Evolutionary conservation across 2,113 vertebrate genomes (phyloP).

Genomic region (Verasper variegatus): DNA sequence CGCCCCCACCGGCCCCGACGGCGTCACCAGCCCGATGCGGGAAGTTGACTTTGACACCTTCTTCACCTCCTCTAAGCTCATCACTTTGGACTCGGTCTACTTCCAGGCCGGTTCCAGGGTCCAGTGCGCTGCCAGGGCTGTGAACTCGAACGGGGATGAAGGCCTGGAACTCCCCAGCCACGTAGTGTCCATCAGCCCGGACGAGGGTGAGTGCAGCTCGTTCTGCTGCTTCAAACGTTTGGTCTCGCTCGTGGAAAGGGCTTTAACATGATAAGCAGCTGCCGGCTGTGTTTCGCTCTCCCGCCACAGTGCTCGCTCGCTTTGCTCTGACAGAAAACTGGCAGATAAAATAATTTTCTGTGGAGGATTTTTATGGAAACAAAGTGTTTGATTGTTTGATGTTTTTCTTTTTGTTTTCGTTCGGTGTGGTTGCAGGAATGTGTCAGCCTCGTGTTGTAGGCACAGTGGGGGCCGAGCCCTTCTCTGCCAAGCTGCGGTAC

Average conservation of each 20-base stretch:
- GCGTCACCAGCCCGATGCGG: slow-evolving; percentile 92
- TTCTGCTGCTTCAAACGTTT: slow-evolving; percentile 11
- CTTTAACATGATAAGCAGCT: slow-evolving; percentile 6
- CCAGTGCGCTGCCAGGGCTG: slow-evolving; percentile 92
- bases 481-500: slow-evolving; percentile 95
- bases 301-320: slow-evolving; percentile 4
- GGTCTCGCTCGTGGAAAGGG: slow-evolving; percentile 13
- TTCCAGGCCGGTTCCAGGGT: slow-evolving; percentile 94
- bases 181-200: slow-evolving; percentile 84
- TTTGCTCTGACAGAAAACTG: slow-evolving; percentile 30
- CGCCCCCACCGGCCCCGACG: slow-evolving; percentile 87
- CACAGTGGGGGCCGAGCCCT: slow-evolving; percentile 93
- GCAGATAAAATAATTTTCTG: slow-evolving; percentile 29
- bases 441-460: slow-evolving; percentile 91
- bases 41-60: slow-evolving; percentile 96
- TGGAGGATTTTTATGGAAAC: slow-evolving; percentile 14
- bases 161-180: slow-evolving; percentile 91
- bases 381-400: slow-evolving; percentile 39
- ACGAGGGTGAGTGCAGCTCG: slow-evolving; percentile 84
- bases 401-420: not conserved
- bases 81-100: slow-evolving; percentile 94
- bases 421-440: slow-evolving; percentile 83
- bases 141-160: slow-evolving; percentile 88
- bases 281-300: slow-evolving; percentile 5
- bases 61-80: slow-evolving; percentile 95